phyloP scores from a whole-genome alignment of 2,888 invertebrate species.

The Spilarctia lutea region DNA sequence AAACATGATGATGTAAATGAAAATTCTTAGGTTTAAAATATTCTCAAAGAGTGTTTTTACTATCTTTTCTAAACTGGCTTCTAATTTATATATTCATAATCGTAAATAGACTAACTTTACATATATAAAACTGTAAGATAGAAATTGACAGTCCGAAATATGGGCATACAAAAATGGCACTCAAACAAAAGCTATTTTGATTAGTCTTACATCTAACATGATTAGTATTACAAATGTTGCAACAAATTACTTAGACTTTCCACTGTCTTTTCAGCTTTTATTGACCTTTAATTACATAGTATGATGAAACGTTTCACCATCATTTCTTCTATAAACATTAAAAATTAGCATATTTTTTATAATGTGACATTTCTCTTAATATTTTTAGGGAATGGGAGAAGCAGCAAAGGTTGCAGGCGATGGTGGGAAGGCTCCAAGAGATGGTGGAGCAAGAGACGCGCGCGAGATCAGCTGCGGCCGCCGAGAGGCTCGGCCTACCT shows the following conservation, averaged over 20 bases:
- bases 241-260: not conserved
- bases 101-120: not conserved
- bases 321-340: not conserved
- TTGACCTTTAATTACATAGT: not conserved
- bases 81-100: too few relatives aligned
- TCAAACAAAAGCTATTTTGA: not conserved
- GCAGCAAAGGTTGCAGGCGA: conserved; percentile 84
- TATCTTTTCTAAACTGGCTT: too few relatives aligned
- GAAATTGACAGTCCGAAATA: not conserved
- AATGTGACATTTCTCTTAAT: not conserved
- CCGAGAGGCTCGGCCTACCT: conserved; percentile 85
- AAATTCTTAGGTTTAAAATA: too few relatives aligned
- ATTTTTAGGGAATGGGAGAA: conserved; percentile 90
- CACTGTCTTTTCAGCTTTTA: not conserved
- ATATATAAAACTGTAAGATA: not conserved
- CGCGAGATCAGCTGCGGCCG: conserved; percentile 82
- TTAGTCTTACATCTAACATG: too few relatives aligned
- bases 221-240: not conserved
- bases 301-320: not conserved
- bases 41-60: too few relatives aligned
- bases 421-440: conserved; percentile 85
- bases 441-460: conserved; percentile 85
- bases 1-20: not conserved
- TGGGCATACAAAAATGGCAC: not conserved
- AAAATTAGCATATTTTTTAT: not conserved